These are phyloP conservation scores for Molossus alvarezi DNA, from an alignment of 2,797 vertebrate species.

Conservation along the genomic window DNA sequence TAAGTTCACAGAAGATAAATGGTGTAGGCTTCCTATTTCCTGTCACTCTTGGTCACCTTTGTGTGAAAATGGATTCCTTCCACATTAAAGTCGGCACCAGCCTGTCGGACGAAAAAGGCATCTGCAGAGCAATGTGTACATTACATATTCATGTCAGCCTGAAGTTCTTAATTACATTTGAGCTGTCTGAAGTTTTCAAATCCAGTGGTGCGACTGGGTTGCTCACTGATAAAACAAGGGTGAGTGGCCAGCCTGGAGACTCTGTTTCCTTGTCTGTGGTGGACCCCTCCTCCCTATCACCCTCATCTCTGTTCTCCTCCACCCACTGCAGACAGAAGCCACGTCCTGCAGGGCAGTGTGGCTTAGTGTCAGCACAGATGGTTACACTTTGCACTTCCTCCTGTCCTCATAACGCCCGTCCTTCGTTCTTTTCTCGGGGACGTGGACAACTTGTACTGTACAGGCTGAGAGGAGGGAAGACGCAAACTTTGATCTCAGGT, in stretches of 20 bases:
- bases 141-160: slow-evolving; percentile 85
- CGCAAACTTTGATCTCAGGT: slow-evolving; percentile 52
- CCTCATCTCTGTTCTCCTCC: background rate
- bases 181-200: slow-evolving; percentile 79
- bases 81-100: slow-evolving; percentile 90
- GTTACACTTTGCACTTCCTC: background rate
- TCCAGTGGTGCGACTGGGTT: slow-evolving; percentile 75
- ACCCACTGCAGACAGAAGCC: background rate
- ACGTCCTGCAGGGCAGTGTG: accelerated
- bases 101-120: slow-evolving; percentile 87
- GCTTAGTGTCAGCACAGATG: background rate
- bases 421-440: background rate
- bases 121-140: slow-evolving; percentile 85
- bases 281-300: background rate
- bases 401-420: background rate
- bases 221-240: slow-evolving; percentile 68
- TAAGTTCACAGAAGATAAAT: slow-evolving; percentile 88
- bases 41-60: slow-evolving; percentile 91
- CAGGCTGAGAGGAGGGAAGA: slow-evolving; percentile 49
- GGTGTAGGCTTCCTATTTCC: slow-evolving; percentile 86
- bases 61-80: slow-evolving; percentile 90
- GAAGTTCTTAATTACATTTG: slow-evolving; percentile 87
- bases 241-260: slow-evolving; percentile 18
- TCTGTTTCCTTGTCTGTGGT: background rate
- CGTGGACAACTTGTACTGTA: accelerated